Conservation (phyloP, 2,888 invertebrate genomes). For the Sesia bembeciformis region DNA sequence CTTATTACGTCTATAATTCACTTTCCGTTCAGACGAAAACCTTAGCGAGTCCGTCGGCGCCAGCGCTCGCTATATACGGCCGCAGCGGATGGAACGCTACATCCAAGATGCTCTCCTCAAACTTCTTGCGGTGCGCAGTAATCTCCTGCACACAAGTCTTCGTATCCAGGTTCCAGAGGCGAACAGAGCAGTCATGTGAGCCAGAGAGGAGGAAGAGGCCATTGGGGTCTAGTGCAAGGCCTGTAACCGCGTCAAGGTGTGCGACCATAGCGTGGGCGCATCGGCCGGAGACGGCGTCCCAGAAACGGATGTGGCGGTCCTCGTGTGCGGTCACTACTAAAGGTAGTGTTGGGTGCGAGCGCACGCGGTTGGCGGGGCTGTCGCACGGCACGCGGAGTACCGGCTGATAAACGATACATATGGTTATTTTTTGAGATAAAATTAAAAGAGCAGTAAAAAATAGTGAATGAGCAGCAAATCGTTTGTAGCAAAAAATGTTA, state of each 20-base stretch:
- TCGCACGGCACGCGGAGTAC: slow-evolving; percentile 79
- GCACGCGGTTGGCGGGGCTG: slow-evolving; percentile 81
- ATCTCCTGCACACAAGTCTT: slow-evolving; percentile 99
- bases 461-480: too few species aligned
- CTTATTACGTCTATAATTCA: background rate
- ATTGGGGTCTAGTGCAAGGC: slow-evolving; percentile 98
- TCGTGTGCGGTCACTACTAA: slow-evolving; percentile 98
- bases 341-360: slow-evolving; percentile 97
- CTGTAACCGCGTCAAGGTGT: slow-evolving; percentile 98
- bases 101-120: slow-evolving; percentile 98
- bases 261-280: slow-evolving; percentile 99
- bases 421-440: too few species aligned
- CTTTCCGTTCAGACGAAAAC: slow-evolving; percentile 86
- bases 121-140: slow-evolving; percentile 99
- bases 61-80: slow-evolving; percentile 98
- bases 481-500: too few species aligned
- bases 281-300: slow-evolving; percentile 95
- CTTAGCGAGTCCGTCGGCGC: slow-evolving; percentile 98
- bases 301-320: slow-evolving; percentile 98
- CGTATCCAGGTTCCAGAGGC: slow-evolving; percentile 99
- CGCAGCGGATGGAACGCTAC: slow-evolving; percentile 99
- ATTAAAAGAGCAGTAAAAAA: too few species aligned
- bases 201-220: slow-evolving; percentile 98
- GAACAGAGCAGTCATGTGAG: slow-evolving; percentile 98
- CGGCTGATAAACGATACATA: slow-evolving; percentile 39